Base-by-base conservation (phyloP, 2,797 vertebrate species). In the Antrozous pallidus region DNA sequence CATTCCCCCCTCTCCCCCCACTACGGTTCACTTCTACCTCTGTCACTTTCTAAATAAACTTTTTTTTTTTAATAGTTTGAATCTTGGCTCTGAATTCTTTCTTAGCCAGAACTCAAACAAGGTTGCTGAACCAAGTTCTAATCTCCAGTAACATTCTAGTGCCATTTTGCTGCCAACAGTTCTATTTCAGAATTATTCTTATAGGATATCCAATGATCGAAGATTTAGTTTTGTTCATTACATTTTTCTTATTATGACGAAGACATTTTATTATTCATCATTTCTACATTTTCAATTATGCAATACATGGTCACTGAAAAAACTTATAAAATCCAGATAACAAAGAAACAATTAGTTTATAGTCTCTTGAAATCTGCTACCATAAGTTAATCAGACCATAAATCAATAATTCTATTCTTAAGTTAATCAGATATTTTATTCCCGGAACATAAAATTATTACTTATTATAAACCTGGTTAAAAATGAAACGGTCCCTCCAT, bases 401-500 rank as follows among this genome's bases (percentile, higher is more conserved):
- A 91, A 33, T 91, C 65, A 96, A 90, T 92, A 96, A 95, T 95
- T 96, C 56, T 73, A 56, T 49, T 95, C 81, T 77, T 87, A 92
- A 95, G 24, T 96, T 96, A 95, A 95, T 90, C 61, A 93, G 70
- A 90, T 91, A 91, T 81, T 75, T 71, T 89, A 96, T 95, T 96
- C 65, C 73, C 69, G 71, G 73, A 96, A 94, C 33, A 97, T 96
- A 92, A 96, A 97, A 94, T 97, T 97, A 98, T 98, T 98, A 98
- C 97, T 96, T 98, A 96, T 98, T 97, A 71, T 97, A 97, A 98
- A 98, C 97, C 96, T 97, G 91, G 97, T 98, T 98, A 98, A 96
- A 97, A 98, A 98, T 96, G 97, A 98, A 98, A 98, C 84, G 97
- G 98, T 97, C 97, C 90, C 91, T 97, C 90, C 95, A 96, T 97